Conservation (phyloP, 2,888 invertebrate genomes). For the Diloba caeruleocephala region DNA sequence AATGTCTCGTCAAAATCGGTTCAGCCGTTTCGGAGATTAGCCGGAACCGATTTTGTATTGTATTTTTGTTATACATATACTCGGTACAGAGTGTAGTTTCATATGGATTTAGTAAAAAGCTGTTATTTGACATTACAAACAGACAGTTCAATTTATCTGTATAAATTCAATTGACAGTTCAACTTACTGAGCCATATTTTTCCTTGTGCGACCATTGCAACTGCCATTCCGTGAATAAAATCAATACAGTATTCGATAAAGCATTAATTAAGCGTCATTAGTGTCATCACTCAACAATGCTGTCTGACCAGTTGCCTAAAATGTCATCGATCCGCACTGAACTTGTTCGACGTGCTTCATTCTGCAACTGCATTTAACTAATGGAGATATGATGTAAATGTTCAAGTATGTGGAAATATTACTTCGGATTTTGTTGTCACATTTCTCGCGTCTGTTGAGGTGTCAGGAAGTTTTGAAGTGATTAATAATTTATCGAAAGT, state of each 20-base stretch:
- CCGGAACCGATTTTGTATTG: too few species aligned
- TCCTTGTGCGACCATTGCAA: constrained; percentile 4
- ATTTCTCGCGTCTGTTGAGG: too few species aligned
- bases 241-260: constrained; percentile 15
- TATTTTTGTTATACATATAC: too few species aligned
- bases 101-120: too few species aligned
- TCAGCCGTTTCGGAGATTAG: too few species aligned
- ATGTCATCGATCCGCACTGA: constrained; percentile 47
- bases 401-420: constrained; percentile 3
- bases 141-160: too few species aligned
- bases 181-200: too few species aligned
- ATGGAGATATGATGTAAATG: constrained; percentile 18
- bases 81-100: too few species aligned
- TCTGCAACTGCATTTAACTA: constrained; percentile 23
- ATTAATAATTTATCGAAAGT: too few species aligned
- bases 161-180: too few species aligned
- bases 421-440: constrained; percentile 13
- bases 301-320: constrained; percentile 48
- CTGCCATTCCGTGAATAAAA: constrained; percentile 28
- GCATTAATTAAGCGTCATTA: constrained; percentile 41
- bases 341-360: constrained; percentile 20
- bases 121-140: too few species aligned
- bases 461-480: not conserved
- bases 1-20: too few species aligned
- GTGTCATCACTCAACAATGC: constrained; percentile 51